Base-by-base conservation (phyloP, 2,888 invertebrate genomes). In the Drosophila barbarae region DNA sequence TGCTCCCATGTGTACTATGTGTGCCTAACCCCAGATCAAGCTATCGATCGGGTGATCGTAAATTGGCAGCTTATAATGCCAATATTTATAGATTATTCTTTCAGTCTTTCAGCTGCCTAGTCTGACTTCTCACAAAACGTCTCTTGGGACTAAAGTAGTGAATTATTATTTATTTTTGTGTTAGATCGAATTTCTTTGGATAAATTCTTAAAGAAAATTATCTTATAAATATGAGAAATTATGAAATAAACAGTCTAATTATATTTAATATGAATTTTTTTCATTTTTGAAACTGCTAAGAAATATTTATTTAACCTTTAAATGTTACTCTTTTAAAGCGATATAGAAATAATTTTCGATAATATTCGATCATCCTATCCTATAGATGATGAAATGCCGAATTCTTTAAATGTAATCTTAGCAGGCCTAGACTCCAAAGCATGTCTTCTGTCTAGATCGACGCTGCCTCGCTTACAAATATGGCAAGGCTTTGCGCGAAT, bases 11-110 rank as follows among this genome's bases (percentile, higher is more conserved):
- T 82, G 77, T 77, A 72, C 76, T 87, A 76, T 84, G 87, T 85
- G 77, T 82, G 75, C 77, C 87, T 79, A 77, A 76, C 78, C 80
- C 73, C 74, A 78, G 80, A 84, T 84, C 66, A 28, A 38, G 15
- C 35, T 21, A 44, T 63, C 78, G 86, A 86, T 87, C 78, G 83
- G 71, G 79, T 74, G 79, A 75, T 86, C 85, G 85, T 87, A 86
- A 87, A 86, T 86, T 85, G 77, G 74, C 57, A 68, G 61, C 71
- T 77, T 82, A 82, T 72, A 50, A 70, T 56, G 41, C 51, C 56
- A 75, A 72, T 79, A 72, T 70, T 83, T 80, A 72, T 73, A 61
- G 71, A 65, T 68, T 73, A 70, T 53, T 60, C 30, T 41, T 46
- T 15, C 28, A 26, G 41, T 61, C 35, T 51, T 50, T 36, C 34